Base-by-base conservation (phyloP, 1,140 invertebrate genomes). In the Nylanderia fulva region DNA sequence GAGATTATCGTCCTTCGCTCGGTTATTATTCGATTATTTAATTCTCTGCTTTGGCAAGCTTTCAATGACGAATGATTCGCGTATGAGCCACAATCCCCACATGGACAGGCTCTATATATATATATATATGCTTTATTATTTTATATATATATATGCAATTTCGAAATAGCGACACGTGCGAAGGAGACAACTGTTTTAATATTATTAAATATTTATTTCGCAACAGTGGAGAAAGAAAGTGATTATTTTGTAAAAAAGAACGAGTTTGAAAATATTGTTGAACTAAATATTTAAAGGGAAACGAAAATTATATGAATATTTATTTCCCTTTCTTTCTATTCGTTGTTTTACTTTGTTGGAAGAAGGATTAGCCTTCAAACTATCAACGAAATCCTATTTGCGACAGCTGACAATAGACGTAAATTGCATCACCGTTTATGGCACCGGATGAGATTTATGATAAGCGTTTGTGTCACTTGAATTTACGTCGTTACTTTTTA, bases 11-110 rank as follows among this genome's bases (percentile, higher is more conserved):
- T 82, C 66, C 77, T 72, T 82, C 66, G 76, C n/a, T 11, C 15
- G 15, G 66, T 29, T 52, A 52, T 54, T 72, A 21, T 4, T n/a
- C 24, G 63, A 58, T 82, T 82, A 60, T 27, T 72, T 72, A 82
- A 82, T 52, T 7, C 27, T 15, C 2, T 7, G 36, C 24, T 72
- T 58, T 72, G 66, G 64, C 64, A 58, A 56, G 1, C 64, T 18
- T 48, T 80, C 76, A 80, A 80, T 69, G 76, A 36, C 63, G 27
- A 18, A 18, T 39, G 45, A 33, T 69, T 69, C 21, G 36, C 15
- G 5, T 21, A 1, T n/a, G n/a, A n/a, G n/a, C 33, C 9, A 33
- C 11, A 0, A 24, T 24, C 6, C 27, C 8, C 18, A 29, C 66
- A 7, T 24, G 8, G 5, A n/a, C n/a, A 33, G 29, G 56, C n/a